Percentiles rank a stretch among this genome's conserved stretches.
phyloP scores from a whole-genome alignment of 2,797 vertebrate species.

The Heterohyrax brucei region DNA sequence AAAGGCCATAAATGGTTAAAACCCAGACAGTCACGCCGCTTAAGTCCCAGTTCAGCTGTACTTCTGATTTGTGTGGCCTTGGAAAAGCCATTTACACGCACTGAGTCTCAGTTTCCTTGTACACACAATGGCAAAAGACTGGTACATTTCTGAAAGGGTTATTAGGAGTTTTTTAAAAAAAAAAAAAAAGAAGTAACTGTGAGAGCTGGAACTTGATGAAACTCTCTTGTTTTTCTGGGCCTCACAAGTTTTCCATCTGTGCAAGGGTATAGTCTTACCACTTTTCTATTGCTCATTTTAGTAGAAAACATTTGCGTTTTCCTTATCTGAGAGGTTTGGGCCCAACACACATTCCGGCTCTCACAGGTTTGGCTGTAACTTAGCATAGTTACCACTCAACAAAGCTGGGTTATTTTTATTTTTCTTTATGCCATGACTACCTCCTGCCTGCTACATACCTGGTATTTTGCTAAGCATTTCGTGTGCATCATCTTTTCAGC shows the following conservation, averaged over 20 bases:
- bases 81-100: background rate
- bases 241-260: background rate
- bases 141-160: background rate
- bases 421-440: background rate
- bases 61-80: background rate
- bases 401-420: constrained; percentile 33
- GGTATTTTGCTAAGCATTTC: background rate
- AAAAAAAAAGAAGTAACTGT: background rate
- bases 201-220: background rate
- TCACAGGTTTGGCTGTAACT: background rate
- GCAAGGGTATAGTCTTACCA: background rate
- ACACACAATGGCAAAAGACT: constrained; percentile 9
- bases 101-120: constrained; percentile 2
- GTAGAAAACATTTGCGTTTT: background rate
- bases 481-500: background rate
- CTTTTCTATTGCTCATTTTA: background rate
- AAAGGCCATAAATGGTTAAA: constrained; percentile 9
- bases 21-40: background rate
- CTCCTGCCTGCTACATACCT: background rate
- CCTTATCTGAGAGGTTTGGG: background rate
- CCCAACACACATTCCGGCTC: background rate
- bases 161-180: background rate
- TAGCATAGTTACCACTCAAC: background rate
- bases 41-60: background rate
- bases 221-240: background rate